Percentiles rank a stretch among this genome's conserved stretches.
Conservation (phyloP, 2,113 vertebrate genomes). For the Ptilorrhoa leucosticta region DNA sequence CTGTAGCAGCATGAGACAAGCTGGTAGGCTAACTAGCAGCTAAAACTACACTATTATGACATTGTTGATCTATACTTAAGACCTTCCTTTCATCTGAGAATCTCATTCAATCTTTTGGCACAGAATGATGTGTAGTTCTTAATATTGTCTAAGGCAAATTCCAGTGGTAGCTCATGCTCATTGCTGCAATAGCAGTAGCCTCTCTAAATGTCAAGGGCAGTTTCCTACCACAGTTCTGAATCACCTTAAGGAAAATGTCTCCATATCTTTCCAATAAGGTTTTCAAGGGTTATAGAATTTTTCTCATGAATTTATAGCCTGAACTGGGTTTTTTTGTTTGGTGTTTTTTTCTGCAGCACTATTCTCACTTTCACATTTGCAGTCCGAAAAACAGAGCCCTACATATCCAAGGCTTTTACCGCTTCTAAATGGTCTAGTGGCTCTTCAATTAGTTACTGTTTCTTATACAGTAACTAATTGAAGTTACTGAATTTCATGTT, state of each 20-base stretch:
- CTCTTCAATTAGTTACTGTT: background rate
- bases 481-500: background rate
- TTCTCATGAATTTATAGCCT: background rate
- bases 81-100: background rate
- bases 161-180: background rate
- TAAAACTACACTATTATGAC: background rate
- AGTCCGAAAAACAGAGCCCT: background rate
- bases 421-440: background rate
- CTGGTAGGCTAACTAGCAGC: background rate
- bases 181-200: background rate
- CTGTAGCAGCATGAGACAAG: background rate
- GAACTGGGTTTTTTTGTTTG: background rate
- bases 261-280: background rate
- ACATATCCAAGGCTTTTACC: background rate
- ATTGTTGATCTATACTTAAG: background rate
- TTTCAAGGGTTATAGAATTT: background rate
- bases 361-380: background rate
- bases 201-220: background rate
- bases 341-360: background rate
- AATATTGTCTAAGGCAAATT: background rate
- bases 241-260: background rate
- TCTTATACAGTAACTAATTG: background rate
- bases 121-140: background rate
- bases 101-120: background rate
- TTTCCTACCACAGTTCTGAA: background rate